phyloP scores from a whole-genome alignment of 1,140 invertebrate genomes.

The Tribolium madens region DNA sequence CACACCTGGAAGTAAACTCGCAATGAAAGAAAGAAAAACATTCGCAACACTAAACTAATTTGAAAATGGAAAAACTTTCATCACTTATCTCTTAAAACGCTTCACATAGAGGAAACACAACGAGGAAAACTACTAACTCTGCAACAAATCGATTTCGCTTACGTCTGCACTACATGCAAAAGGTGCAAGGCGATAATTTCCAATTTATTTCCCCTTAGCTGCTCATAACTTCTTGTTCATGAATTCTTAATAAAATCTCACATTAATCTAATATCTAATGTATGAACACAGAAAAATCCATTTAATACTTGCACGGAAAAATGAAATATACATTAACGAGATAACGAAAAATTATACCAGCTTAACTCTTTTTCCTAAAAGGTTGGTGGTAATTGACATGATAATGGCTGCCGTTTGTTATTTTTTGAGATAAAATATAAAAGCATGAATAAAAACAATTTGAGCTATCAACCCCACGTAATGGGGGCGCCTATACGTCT shows the following conservation, averaged over 20 bases:
- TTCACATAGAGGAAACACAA: slow-evolving; percentile 33
- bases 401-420: background rate
- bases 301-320: slow-evolving; percentile 1
- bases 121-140: slow-evolving; percentile 44
- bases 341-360: slow-evolving; percentile 10
- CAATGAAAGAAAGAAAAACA: slow-evolving; percentile 45
- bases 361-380: background rate
- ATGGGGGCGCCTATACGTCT: slow-evolving; percentile 7
- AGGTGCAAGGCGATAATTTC: slow-evolving; percentile 24
- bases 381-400: background rate
- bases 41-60: slow-evolving; percentile 48
- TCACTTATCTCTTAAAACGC: slow-evolving; percentile 45
- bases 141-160: slow-evolving; percentile 23
- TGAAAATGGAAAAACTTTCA: slow-evolving; percentile 52
- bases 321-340: background rate
- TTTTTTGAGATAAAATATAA: background rate
- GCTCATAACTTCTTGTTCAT: slow-evolving; percentile 18
- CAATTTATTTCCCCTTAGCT: slow-evolving; percentile 8
- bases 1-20: slow-evolving; percentile 13
- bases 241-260: slow-evolving; percentile 23
- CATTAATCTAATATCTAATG: slow-evolving; percentile 23
- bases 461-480: background rate
- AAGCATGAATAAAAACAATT: background rate
- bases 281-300: slow-evolving; percentile 23
- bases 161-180: slow-evolving; percentile 14